phyloP scores from a whole-genome alignment of 2,113 vertebrate genomes.

The Ptychochromis oligacanthus region DNA sequence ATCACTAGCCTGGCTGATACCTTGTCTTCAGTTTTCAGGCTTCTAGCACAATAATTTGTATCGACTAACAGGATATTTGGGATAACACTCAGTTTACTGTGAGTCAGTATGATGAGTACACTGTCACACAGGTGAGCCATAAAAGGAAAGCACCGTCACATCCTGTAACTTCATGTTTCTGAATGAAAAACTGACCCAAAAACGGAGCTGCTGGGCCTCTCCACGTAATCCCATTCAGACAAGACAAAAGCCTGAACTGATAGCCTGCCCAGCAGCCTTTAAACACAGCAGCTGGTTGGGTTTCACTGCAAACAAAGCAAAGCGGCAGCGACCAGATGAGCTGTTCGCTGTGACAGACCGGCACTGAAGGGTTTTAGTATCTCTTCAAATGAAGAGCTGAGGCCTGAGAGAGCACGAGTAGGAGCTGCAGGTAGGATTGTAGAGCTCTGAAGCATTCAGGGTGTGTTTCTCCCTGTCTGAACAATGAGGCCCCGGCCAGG shows the following conservation, averaged over 20 bases:
- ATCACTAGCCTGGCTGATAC: neutral
- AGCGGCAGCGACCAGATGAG: neutral
- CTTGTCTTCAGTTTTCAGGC: neutral
- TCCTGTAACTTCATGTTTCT: constrained; percentile 1
- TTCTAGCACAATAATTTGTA: neutral
- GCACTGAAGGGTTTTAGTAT: neutral
- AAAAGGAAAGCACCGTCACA: neutral
- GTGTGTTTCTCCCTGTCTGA: neutral
- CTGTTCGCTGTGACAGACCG: neutral
- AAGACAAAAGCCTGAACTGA: constrained; percentile 34
- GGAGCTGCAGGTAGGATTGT: neutral
- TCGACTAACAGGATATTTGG: neutral
- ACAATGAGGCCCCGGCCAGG: constrained; percentile 16
- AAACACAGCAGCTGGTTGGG: constrained; percentile 37
- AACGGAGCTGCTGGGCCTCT: constrained; percentile 14
- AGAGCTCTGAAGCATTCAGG: neutral
- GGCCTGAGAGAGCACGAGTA: neutral
- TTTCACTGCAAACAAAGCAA: constrained; percentile 47
- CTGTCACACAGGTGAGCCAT: neutral
- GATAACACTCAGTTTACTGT: neutral
- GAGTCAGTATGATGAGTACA: neutral
- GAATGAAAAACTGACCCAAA: constrained; percentile 29
- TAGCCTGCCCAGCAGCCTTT: constrained; percentile 37
- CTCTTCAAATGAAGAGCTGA: constrained; percentile 7
- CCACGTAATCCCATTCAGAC: constrained; percentile 31